Evolutionary conservation across 37 sponge, comb jelly and placozoan species (phyloP).

Genomic region (Tethya wilhelma): DNA sequence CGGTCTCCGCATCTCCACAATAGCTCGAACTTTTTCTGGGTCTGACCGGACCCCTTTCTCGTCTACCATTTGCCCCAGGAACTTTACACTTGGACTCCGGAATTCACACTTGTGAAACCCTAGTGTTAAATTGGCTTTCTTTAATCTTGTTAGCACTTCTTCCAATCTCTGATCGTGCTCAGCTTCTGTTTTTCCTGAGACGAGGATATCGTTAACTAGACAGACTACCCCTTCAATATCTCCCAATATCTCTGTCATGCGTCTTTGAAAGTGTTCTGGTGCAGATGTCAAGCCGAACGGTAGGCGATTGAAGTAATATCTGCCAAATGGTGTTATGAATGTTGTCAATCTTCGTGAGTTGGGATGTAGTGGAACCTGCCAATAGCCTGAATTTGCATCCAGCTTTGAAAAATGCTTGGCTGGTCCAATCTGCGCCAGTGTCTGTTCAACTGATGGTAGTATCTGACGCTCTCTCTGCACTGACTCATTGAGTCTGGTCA

Average conservation of each 20-base stretch:
- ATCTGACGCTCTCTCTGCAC: constrained; percentile 49
- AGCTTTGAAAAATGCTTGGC: constrained; percentile 55
- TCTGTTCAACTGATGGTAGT: constrained; percentile 60
- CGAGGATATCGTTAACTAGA: constrained; percentile 40
- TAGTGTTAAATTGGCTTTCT: background rate
- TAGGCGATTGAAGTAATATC: constrained; percentile 41
- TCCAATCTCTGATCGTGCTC: background rate
- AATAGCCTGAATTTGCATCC: constrained; percentile 62
- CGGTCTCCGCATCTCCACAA: background rate
- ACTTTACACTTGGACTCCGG: background rate
- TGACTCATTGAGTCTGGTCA: constrained; percentile 50
- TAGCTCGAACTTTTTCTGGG: background rate
- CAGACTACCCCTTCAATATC: constrained; percentile 38
- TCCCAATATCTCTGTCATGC: constrained; percentile 21
- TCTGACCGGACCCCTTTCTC: background rate
- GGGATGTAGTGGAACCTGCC: constrained; percentile 54
- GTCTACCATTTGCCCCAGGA: background rate
- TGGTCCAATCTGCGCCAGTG: constrained; percentile 30
- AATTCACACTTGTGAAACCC: background rate
- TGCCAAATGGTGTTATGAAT: constrained; percentile 64
- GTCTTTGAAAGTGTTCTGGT: constrained; percentile 50
- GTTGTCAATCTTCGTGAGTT: constrained; percentile 49
- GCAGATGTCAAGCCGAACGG: constrained; percentile 63
- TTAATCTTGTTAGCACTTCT: background rate
- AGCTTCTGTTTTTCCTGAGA: constrained; percentile 22